Percentiles rank a stretch among this genome's conserved stretches.
phyloP scores from a whole-genome alignment of 1,140 invertebrate genomes.

The Rhopalosiphum maidis region DNA sequence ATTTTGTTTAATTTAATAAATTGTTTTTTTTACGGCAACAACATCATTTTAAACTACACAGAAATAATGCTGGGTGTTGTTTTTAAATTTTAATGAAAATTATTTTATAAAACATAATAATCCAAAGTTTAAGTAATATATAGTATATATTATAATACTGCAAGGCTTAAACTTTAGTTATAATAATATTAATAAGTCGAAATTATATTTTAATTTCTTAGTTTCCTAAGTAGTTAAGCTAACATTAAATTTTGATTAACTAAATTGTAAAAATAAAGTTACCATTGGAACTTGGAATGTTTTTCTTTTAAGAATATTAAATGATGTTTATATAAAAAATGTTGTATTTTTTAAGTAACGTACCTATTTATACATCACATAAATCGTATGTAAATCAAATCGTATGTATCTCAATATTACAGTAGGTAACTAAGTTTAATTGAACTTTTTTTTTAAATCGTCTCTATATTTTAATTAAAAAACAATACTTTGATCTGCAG shows the following conservation, averaged over 20 bases:
- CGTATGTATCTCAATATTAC: neutral
- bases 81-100: neutral
- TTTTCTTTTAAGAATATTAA: neutral
- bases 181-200: neutral
- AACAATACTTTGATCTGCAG: neutral
- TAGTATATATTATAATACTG: neutral
- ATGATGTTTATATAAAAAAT: neutral
- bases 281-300: no score
- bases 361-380: neutral
- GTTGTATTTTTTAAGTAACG: neutral
- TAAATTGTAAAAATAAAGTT: neutral
- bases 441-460: neutral
- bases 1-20: neutral
- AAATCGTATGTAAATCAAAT: neutral
- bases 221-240: neutral
- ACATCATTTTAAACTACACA: neutral
- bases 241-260: neutral
- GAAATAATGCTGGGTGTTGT: neutral
- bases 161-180: neutral
- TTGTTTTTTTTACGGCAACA: neutral
- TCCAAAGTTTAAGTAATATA: neutral
- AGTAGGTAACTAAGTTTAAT: neutral
- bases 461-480: neutral
- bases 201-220: neutral
- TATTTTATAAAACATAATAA: neutral